Conservation (phyloP, 2,888 invertebrate genomes). For the Chirona hameri region DNA sequence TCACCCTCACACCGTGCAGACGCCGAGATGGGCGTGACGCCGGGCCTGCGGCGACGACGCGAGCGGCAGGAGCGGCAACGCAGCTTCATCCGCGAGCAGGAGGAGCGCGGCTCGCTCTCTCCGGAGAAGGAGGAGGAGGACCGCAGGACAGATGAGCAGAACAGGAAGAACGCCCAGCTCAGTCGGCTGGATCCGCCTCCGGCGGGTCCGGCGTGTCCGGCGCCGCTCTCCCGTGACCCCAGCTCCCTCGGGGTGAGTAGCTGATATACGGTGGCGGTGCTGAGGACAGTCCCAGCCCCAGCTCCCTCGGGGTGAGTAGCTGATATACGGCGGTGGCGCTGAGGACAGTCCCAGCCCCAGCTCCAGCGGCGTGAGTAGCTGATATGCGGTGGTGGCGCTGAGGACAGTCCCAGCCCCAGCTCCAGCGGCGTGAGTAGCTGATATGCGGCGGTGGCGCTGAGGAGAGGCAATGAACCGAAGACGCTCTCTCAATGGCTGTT, state of each 20-base stretch:
- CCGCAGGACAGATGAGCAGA: background rate
- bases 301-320: background rate
- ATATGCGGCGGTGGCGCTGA: too few relatives aligned
- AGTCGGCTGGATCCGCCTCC: background rate
- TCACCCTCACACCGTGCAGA: slow-evolving; percentile 42
- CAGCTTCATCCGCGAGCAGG: slow-evolving; percentile 74
- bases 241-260: background rate
- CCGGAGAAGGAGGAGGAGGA: slow-evolving; percentile 33
- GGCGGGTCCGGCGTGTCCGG: background rate
- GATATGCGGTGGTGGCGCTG: too few relatives aligned
- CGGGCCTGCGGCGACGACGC: slow-evolving; percentile 71
- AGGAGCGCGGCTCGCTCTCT: slow-evolving; percentile 40
- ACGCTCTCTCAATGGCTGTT: too few relatives aligned
- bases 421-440: background rate
- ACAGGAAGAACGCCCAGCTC: slow-evolving; percentile 4
- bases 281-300: background rate
- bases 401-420: too few relatives aligned
- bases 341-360: too few relatives aligned
- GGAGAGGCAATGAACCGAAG: too few relatives aligned
- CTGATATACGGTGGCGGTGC: too few relatives aligned
- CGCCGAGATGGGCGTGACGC: slow-evolving; percentile 69
- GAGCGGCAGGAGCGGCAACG: slow-evolving; percentile 80
- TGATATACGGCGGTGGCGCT: too few relatives aligned
- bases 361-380: background rate
- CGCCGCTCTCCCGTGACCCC: background rate